Evolutionary conservation across 2,797 vertebrate species (phyloP), one percentile per base, ranked within the genome.

Genomic region (Eremophila alpestris): DNA sequence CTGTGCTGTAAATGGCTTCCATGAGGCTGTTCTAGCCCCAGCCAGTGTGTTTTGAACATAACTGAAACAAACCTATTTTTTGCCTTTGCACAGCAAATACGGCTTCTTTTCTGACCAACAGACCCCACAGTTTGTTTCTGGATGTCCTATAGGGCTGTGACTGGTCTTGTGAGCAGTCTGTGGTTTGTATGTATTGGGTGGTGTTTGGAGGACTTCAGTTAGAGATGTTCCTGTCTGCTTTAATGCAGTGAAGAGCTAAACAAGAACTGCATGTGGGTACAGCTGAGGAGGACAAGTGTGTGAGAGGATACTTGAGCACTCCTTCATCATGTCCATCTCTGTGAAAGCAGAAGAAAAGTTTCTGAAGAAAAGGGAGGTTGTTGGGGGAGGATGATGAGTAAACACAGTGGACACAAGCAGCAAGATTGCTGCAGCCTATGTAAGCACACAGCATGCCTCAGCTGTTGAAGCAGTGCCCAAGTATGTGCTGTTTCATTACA

Each of bases 361-460:
- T 59, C 48, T 90, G 60, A 87, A 64, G 87, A 67, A 73, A 58
- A 80, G 83, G 20, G 80, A 68, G 45, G 13, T 64, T 91, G 20
- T n/a, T 70, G 76, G n/a, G 43, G 77, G 49, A 94, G 68, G 46
- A 79, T 59, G 84, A 43, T 85, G 87, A 94, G 65, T 89, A 89
- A 95, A 90, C 19, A 12, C 30, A 63, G 38, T 43, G 46, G n/a
- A 20, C 43, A 40, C 1, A 60, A 87, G 52, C 24, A 83, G 74
- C 71, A 82, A 49, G 86, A 62, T 38, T 55, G 48, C 51, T 88
- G 65, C 73, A 86, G 86, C 77, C 43, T 83, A 4, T 1, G 0
- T 76, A 38, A 81, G 77, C 52, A 46, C 51, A 16, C 62, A 81
- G 91, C 1, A 0, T 62, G 20, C 51, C 55, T 83, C 74, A 49